phyloP scores from a whole-genome alignment of 1,140 invertebrate genomes.

The Musca domestica region DNA sequence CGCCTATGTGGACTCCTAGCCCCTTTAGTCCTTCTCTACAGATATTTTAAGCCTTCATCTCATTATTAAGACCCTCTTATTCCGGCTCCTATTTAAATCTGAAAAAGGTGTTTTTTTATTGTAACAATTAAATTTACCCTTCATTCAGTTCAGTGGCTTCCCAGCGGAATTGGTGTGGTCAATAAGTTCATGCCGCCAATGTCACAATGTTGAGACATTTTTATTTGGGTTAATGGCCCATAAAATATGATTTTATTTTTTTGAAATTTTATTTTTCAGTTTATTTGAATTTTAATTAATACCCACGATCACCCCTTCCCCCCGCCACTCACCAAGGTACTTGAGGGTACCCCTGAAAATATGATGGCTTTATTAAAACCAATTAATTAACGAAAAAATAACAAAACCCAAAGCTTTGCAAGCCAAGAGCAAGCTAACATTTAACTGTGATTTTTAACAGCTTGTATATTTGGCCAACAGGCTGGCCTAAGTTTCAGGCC shows the following conservation, averaged over 20 bases:
- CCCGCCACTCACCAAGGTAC: no score
- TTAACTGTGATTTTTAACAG: constrained; percentile 22
- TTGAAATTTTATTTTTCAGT: constrained; percentile 4
- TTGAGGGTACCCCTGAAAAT: no score
- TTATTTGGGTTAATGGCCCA: constrained; percentile 20
- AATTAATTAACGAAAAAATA: constrained; percentile 19
- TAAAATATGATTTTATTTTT: constrained; percentile 12
- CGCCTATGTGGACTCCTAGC: no score
- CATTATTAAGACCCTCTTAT: no score
- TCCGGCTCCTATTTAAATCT: no score
- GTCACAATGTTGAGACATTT: constrained; percentile 13
- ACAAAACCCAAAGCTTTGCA: background rate
- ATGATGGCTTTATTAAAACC: constrained; percentile 21
- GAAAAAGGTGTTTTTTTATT: no score
- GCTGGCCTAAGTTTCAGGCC: no score
- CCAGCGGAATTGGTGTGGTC: no score
- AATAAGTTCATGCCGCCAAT: background rate
- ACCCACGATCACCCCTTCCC: background rate
- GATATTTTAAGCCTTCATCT: no score
- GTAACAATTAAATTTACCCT: no score
- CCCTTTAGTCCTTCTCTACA: no score
- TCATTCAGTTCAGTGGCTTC: no score
- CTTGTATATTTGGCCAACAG: constrained; percentile 6
- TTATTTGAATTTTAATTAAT: background rate
- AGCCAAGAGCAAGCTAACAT: background rate